These are phyloP conservation scores for Drosophila micromelanica DNA, from an alignment of 1,140 invertebrate species.

Conservation along the genomic window DNA sequence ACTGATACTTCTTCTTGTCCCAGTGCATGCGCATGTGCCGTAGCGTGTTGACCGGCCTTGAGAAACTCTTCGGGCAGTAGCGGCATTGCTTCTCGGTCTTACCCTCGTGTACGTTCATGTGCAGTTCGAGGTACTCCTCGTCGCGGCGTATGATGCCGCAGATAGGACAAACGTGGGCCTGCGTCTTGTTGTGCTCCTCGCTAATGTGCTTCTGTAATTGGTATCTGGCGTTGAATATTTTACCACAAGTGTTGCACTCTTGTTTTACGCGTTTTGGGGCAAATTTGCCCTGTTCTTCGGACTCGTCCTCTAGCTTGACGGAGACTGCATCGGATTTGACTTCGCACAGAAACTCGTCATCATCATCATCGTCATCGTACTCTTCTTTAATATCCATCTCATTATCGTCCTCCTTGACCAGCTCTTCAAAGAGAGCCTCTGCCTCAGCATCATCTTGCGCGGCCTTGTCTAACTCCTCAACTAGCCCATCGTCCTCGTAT, in stretches of 20 bases:
- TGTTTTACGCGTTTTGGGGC: constrained; percentile 53
- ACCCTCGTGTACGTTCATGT: constrained; percentile 80
- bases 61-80: constrained; percentile 76
- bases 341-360: constrained; percentile 57
- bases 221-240: constrained; percentile 65
- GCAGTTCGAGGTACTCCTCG: constrained; percentile 79
- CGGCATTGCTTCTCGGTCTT: constrained; percentile 80
- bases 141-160: constrained; percentile 70
- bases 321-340: constrained; percentile 18
- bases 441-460: constrained; percentile 57
- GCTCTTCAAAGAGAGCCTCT: constrained; percentile 63
- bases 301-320: constrained; percentile 16
- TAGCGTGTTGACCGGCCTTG: constrained; percentile 73
- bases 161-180: constrained; percentile 66
- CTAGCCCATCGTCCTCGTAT: constrained; percentile 52
- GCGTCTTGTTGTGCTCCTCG: constrained; percentile 62
- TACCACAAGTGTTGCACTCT: constrained; percentile 60
- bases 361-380: constrained; percentile 47
- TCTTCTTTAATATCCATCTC: constrained; percentile 57
- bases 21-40: constrained; percentile 83
- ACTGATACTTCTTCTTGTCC: constrained; percentile 83
- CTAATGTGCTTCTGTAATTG: constrained; percentile 72
- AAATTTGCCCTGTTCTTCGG: constrained; percentile 37
- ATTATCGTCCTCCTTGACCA: constrained; percentile 56
- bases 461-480: constrained; percentile 47